Evolutionary conservation across 2,888 invertebrate genomes (phyloP).

Genomic region (Xylota sylvarum): DNA sequence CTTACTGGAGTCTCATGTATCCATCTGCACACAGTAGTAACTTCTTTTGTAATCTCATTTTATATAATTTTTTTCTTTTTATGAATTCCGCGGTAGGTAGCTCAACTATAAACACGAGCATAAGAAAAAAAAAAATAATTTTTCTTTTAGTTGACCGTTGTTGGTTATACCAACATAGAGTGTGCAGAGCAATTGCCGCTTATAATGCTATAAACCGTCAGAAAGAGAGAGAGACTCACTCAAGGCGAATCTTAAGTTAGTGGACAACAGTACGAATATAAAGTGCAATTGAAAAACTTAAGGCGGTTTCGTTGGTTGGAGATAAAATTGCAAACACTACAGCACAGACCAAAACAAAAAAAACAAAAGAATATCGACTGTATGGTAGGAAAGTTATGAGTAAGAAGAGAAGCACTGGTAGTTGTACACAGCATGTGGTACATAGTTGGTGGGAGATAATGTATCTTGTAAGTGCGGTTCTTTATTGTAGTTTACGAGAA

Average conservation of each 20-base stretch:
- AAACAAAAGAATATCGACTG: slow-evolving; percentile 11
- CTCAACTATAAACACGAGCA: slow-evolving; percentile 67
- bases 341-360: neutral
- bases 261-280: slow-evolving; percentile 49
- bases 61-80: slow-evolving; percentile 20
- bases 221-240: slow-evolving; percentile 35
- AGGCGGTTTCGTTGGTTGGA: slow-evolving; percentile 70
- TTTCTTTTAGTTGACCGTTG: slow-evolving; percentile 40
- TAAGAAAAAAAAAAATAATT: slow-evolving; percentile 2
- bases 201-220: slow-evolving; percentile 5
- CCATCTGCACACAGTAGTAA: slow-evolving; percentile 41
- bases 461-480: slow-evolving; percentile 75
- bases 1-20: neutral
- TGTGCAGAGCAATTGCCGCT: slow-evolving; percentile 33
- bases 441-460: slow-evolving; percentile 73
- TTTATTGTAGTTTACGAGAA: slow-evolving; percentile 75
- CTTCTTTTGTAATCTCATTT: slow-evolving; percentile 48
- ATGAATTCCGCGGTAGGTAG: slow-evolving; percentile 62
- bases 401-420: slow-evolving; percentile 71
- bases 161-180: neutral
- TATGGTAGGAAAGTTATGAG: slow-evolving; percentile 56
- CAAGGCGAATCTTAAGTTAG: slow-evolving; percentile 36
- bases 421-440: slow-evolving; percentile 73
- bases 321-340: slow-evolving; percentile 64
- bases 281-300: slow-evolving; percentile 70